Evolutionary conservation across 2,888 invertebrate species (phyloP), one percentile per base, ranked within the genome.

Genomic region (Drosophila maculinotata): DNA sequence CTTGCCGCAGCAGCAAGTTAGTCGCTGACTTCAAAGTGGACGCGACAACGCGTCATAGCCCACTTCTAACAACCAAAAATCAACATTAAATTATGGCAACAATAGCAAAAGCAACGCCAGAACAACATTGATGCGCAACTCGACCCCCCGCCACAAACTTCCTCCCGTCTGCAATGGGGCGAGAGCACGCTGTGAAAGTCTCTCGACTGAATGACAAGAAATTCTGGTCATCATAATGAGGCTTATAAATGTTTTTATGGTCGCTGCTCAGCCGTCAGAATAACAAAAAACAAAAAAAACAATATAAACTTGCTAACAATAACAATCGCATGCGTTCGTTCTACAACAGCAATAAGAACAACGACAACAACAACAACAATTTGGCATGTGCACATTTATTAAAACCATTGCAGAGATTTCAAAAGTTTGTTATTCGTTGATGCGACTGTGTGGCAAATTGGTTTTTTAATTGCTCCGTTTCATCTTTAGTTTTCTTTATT

Each of bases 181-280:
- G 28, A 28, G 15, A 15, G 49, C 64, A 70, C 63, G 76, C 75
- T 76, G 76, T 74, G 82, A 89, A 88, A 84, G 86, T 85, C 73
- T 57, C 30, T 36, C 68, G 69, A 60, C 77, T 83, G 74, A 79
- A 77, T 74, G 69, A 78, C 88, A 76, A 84, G 86, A 87, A 87
- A 84, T 84, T 87, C 86, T 84, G 72, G 82, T 87, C 84, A 80
- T 77, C 75, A 87, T 86, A 82, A 87, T 84, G 82, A 86, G 83
- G 71, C 87, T 81, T 81, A 82, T 82, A 87, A 82, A 87, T 81
- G 76, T 76, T 86, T 82, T 83, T 86, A 86, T 83, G 86, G 82
- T 44, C 44, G 68, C 68, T 53, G 76, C 69, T 84, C 45, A 78
- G 76, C 66, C 48, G 67, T 47, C 72, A 63, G 59, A 71, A 66